phyloP scores from a whole-genome alignment of 2,888 invertebrate species.

The Amitus sp. region DNA sequence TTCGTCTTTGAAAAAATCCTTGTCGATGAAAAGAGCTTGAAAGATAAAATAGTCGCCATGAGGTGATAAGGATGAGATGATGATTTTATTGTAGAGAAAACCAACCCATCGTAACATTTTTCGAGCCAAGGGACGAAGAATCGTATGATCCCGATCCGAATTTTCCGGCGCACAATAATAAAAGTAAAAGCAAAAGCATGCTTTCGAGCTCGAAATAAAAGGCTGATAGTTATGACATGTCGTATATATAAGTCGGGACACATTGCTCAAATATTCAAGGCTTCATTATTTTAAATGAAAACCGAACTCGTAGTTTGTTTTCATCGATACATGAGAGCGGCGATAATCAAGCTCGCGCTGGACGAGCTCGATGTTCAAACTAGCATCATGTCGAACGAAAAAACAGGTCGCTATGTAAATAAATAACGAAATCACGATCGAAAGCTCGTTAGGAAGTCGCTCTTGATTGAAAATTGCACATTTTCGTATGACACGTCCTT shows the following conservation, averaged over 20 bases:
- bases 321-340: slow-evolving; percentile 20
- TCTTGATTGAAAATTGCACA: slow-evolving; percentile 14
- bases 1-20: slow-evolving; percentile 71
- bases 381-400: slow-evolving; percentile 34
- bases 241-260: slow-evolving; percentile 27
- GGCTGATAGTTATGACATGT: slow-evolving; percentile 20
- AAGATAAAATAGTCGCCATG: too few species aligned
- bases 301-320: slow-evolving; percentile 14
- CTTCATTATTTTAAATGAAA: slow-evolving; percentile 46
- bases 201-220: slow-evolving; percentile 15
- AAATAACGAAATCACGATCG: slow-evolving; percentile 49
- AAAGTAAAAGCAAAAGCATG: slow-evolving; percentile 27
- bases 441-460: slow-evolving; percentile 33
- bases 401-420: slow-evolving; percentile 50
- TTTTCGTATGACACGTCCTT: not conserved
- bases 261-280: slow-evolving; percentile 47
- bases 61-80: too few species aligned
- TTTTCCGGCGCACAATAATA: slow-evolving; percentile 38
- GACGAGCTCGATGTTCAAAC: slow-evolving; percentile 25
- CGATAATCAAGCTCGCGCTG: slow-evolving; percentile 16
- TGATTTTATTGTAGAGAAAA: slow-evolving; percentile 14
- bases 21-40: slow-evolving; percentile 77
- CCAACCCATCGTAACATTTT: slow-evolving; percentile 80
- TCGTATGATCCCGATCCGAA: slow-evolving; percentile 57
- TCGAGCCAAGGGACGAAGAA: slow-evolving; percentile 77